phyloP scores from a whole-genome alignment of 2,797 vertebrate genomes.

The Pseudopleuronectes americanus region DNA sequence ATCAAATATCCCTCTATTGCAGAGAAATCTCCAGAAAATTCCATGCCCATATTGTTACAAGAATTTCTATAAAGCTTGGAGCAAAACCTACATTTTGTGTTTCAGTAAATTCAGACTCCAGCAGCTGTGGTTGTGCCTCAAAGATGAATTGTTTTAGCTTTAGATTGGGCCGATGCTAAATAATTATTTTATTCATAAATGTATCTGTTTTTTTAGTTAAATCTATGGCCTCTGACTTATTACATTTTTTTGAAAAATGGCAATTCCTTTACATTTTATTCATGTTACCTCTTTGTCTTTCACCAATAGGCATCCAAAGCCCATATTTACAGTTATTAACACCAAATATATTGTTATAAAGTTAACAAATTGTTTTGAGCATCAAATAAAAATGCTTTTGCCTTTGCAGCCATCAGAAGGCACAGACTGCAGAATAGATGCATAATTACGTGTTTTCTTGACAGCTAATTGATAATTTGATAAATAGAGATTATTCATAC shows the following conservation, averaged over 20 bases:
- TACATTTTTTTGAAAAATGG: neutral
- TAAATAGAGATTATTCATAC: slow-evolving; percentile 18
- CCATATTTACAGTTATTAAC: neutral
- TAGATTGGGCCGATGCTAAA: slow-evolving; percentile 7
- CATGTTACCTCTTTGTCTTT: neutral
- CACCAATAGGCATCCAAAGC: neutral
- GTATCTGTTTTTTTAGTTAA: slow-evolving; percentile 1
- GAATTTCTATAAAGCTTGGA: slow-evolving; percentile 26
- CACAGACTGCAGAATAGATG: neutral
- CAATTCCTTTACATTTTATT: neutral
- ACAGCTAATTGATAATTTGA: slow-evolving; percentile 20
- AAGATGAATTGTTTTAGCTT: slow-evolving; percentile 19
- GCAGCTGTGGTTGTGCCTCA: slow-evolving; percentile 8
- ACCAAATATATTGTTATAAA: neutral
- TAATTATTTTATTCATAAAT: slow-evolving; percentile 10
- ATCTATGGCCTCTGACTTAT: too few relatives aligned
- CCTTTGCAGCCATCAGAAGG: neutral
- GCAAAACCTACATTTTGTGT: slow-evolving; percentile 29
- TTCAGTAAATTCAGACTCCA: slow-evolving; percentile 40
- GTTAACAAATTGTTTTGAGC: neutral
- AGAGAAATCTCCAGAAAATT: slow-evolving; percentile 33
- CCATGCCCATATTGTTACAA: slow-evolving; percentile 43
- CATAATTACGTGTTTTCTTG: slow-evolving; percentile 18
- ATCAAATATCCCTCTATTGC: slow-evolving; percentile 56
- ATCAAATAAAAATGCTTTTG: neutral